Evolutionary conservation across 2,888 invertebrate genomes (phyloP).

Genomic region (Epinotia demarniana): DNA sequence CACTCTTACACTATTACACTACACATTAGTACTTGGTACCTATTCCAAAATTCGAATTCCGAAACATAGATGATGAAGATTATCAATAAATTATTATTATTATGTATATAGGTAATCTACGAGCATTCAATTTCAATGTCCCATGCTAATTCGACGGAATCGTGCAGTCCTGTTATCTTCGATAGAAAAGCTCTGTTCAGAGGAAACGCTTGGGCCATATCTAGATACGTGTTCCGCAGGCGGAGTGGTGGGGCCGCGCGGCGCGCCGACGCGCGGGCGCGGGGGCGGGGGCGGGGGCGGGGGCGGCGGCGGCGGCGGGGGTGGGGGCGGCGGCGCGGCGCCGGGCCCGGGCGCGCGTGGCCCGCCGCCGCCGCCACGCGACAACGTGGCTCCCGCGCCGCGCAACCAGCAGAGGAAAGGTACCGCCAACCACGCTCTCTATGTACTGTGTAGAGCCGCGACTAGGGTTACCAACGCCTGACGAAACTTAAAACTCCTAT

Average conservation of each 20-base stretch:
- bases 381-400: conserved; percentile 83
- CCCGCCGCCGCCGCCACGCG: conserved; percentile 94
- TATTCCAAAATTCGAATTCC: too few relatives aligned
- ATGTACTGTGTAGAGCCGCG: conserved; percentile 62
- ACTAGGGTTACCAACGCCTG: conserved; percentile 45
- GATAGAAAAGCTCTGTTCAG: not conserved
- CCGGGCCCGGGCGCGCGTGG: conserved; percentile 92
- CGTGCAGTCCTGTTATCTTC: not conserved
- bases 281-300: conserved; percentile 37
- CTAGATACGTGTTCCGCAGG: conserved; percentile 30
- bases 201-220: not conserved
- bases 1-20: too few relatives aligned
- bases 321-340: conserved; percentile 41
- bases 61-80: too few relatives aligned
- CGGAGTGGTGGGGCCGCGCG: conserved; percentile 58
- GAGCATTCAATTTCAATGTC: too few relatives aligned
- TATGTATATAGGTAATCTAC: too few relatives aligned
- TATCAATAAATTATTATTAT: too few relatives aligned
- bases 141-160: too few relatives aligned
- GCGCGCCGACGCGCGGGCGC: conserved; percentile 54
- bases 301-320: conserved; percentile 46
- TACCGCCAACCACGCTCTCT: conserved; percentile 62
- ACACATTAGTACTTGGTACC: too few relatives aligned
- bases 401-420: conserved; percentile 81
- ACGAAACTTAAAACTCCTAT: not conserved